These are phyloP conservation scores for Julus scandinavius DNA, from an alignment of 2,888 invertebrate genomes.

Conservation along the genomic window DNA sequence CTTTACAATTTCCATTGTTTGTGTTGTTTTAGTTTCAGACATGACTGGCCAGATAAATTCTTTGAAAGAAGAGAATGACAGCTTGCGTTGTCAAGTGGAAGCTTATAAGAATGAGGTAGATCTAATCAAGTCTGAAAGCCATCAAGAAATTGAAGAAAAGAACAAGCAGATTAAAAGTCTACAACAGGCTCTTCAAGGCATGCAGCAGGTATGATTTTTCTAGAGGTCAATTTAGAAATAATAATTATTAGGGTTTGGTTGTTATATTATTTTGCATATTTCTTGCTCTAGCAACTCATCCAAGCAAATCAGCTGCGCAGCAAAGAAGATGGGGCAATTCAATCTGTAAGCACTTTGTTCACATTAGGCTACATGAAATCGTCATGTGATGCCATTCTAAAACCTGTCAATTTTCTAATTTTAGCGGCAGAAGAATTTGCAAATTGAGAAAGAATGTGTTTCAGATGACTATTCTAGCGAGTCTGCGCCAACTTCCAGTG, in stretches of 20 bases:
- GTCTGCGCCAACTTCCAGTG: slow-evolving; percentile 19
- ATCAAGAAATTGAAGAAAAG: slow-evolving; percentile 81
- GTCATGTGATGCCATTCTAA: not conserved
- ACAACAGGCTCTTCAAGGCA: slow-evolving; percentile 71
- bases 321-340: slow-evolving; percentile 56
- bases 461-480: not conserved
- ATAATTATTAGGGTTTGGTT: not conserved
- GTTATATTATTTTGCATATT: not conserved
- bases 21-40: slow-evolving; percentile 31
- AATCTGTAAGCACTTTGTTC: slow-evolving; percentile 47
- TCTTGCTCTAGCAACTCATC: slow-evolving; percentile 56
- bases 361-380: not conserved
- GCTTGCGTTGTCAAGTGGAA: slow-evolving; percentile 88
- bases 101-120: slow-evolving; percentile 95
- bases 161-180: slow-evolving; percentile 84
- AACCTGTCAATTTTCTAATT: not conserved
- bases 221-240: not conserved
- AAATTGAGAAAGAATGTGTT: not conserved
- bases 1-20: not conserved
- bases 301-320: slow-evolving; percentile 57
- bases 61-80: slow-evolving; percentile 85
- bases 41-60: slow-evolving; percentile 54
- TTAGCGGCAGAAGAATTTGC: not conserved
- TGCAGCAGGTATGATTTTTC: slow-evolving; percentile 65
- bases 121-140: slow-evolving; percentile 82